Percentiles rank a stretch among this genome's conserved stretches.
Evolutionary conservation across 2,797 vertebrate genomes (phyloP).

Genomic region (Triplophysa yarkandensis): DNA sequence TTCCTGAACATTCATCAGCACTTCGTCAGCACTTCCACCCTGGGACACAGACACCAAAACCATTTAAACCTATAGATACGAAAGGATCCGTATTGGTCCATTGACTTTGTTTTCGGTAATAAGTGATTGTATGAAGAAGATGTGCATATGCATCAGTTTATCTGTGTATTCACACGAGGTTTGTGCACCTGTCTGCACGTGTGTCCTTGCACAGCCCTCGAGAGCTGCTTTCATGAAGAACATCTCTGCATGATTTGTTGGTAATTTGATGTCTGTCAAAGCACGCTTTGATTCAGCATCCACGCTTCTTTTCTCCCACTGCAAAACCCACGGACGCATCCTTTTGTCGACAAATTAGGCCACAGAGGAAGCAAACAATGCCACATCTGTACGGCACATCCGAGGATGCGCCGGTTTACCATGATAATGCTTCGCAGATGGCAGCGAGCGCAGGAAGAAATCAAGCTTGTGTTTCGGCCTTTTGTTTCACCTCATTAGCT

Average conservation of each 20-base stretch:
- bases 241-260: slow-evolving; percentile 46
- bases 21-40: slow-evolving; percentile 38
- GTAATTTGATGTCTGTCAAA: slow-evolving; percentile 51
- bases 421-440: slow-evolving; percentile 59
- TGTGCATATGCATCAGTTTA: slow-evolving; percentile 22
- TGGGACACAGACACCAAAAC: not conserved
- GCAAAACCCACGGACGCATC: slow-evolving; percentile 43
- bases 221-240: slow-evolving; percentile 6
- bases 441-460: slow-evolving; percentile 51
- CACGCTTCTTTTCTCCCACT: slow-evolving; percentile 15
- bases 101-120: no score
- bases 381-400: slow-evolving; percentile 57
- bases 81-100: no score
- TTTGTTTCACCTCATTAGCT: slow-evolving; percentile 60
- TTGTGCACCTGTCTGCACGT: slow-evolving; percentile 46
- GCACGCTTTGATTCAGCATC: slow-evolving; percentile 33
- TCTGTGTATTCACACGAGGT: slow-evolving; percentile 3
- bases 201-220: not conserved
- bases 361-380: slow-evolving; percentile 42
- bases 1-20: slow-evolving; percentile 43
- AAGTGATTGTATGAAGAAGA: no score
- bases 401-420: slow-evolving; percentile 51
- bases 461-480: slow-evolving; percentile 44
- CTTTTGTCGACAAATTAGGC: slow-evolving; percentile 59
- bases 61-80: no score